phyloP scores from a whole-genome alignment of 2,797 vertebrate species.

The Xerus rutilus region DNA sequence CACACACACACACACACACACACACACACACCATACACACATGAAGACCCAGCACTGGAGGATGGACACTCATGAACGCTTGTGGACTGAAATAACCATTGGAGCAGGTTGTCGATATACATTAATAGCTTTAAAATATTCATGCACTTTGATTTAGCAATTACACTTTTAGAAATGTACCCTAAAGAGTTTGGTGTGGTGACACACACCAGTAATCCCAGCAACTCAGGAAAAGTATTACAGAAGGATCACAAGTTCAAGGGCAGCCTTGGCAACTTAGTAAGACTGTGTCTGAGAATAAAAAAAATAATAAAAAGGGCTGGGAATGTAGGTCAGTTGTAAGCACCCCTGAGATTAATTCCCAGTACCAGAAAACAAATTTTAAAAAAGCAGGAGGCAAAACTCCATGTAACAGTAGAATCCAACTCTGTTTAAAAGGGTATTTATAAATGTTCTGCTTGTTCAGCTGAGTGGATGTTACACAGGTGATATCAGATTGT shows the following conservation, averaged over 20 bases:
- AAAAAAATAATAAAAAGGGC: no score
- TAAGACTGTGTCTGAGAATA: no score
- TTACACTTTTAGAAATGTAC: slow-evolving; percentile 48
- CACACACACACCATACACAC: not conserved
- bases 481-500: not conserved
- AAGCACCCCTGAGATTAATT: no score
- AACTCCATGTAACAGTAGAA: not conserved
- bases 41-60: not conserved
- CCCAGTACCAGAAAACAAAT: no score
- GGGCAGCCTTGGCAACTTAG: no score
- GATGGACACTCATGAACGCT: not conserved
- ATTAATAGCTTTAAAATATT: slow-evolving; percentile 54
- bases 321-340: no score
- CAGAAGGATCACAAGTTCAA: no score
- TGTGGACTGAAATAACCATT: not conserved
- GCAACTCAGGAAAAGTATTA: no score
- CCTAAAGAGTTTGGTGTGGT: not conserved
- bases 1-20: not conserved
- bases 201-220: no score
- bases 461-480: not conserved
- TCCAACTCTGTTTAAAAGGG: slow-evolving; percentile 44
- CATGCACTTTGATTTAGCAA: slow-evolving; percentile 10
- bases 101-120: not conserved
- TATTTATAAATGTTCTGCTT: not conserved
- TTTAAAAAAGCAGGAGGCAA: not conserved